A percentile compares a stretch with the other conserved stretches of the same genome.
phyloP scores from a whole-genome alignment of 2,888 invertebrate species.

The Macaria liturata region DNA sequence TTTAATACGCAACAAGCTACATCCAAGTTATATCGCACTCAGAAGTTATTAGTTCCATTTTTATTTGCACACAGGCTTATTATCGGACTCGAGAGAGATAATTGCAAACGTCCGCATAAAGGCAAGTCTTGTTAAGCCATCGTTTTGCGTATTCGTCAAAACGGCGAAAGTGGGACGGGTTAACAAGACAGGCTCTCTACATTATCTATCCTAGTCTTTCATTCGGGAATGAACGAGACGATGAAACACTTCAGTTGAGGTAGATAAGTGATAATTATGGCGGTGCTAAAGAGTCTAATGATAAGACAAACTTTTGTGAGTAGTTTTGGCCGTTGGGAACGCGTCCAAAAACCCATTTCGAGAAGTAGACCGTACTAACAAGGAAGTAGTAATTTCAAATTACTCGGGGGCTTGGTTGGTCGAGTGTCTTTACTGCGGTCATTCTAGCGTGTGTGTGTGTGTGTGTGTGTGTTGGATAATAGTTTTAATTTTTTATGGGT shows the following conservation, averaged over 20 bases:
- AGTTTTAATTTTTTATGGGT: too few relatives aligned
- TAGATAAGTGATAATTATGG: conserved; percentile 55
- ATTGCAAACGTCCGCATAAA: conserved; percentile 37
- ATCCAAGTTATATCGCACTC: too few relatives aligned
- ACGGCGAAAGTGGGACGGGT: conserved; percentile 45
- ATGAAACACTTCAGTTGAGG: conserved; percentile 31
- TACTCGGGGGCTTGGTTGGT: conserved; percentile 21
- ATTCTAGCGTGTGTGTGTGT: conserved; percentile 14
- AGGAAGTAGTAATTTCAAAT: conserved; percentile 33
- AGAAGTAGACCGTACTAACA: conserved; percentile 24
- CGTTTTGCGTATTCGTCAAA: conserved; percentile 43
- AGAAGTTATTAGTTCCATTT: too few relatives aligned
- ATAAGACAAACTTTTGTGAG: conserved; percentile 44
- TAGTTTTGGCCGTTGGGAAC: conserved; percentile 3
- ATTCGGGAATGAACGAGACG: conserved; percentile 28
- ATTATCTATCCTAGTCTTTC: conserved; percentile 29
- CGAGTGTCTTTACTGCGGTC: conserved; percentile 11
- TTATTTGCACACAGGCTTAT: too few relatives aligned
- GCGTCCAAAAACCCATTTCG: conserved; percentile 24
- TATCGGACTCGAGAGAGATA: conserved; percentile 23
- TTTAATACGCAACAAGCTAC: too few relatives aligned
- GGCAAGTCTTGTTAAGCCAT: conserved; percentile 36
- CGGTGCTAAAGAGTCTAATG: conserved; percentile 53
- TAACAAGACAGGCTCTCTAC: conserved; percentile 16
- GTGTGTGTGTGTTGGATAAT: too few relatives aligned